phyloP scores from a whole-genome alignment of 64 coral and sea anemone species.

The Astreopora myriophthalma region DNA sequence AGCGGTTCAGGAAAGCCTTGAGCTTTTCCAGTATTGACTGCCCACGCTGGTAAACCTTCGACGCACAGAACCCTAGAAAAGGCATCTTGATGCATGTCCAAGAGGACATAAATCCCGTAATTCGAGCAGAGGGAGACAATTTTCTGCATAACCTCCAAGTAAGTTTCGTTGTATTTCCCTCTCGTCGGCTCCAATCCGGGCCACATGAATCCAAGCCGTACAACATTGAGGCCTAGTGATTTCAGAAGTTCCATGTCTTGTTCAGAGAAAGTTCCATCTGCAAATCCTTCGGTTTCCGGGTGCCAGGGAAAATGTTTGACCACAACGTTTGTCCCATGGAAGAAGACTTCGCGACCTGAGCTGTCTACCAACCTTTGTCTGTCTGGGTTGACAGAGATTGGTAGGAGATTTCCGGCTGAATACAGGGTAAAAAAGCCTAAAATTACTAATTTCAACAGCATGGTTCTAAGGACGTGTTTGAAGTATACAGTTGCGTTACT shows the following conservation, averaged over 20 bases:
- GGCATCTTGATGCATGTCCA: conserved; percentile 94
- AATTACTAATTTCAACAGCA: not conserved
- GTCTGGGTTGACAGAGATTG: conserved; percentile 71
- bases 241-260: conserved; percentile 90
- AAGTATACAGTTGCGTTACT: too few species aligned
- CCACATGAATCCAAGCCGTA: conserved; percentile 89
- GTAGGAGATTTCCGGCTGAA: conserved; percentile 5
- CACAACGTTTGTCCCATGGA: conserved; percentile 90
- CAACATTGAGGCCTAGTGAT: conserved; percentile 81
- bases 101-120: conserved; percentile 84
- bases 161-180: conserved; percentile 84
- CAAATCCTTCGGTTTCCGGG: conserved; percentile 78
- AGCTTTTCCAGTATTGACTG: conserved; percentile 69
- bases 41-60: conserved; percentile 89
- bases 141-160: conserved; percentile 73
- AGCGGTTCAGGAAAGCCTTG: conserved; percentile 78
- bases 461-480: not conserved
- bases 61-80: conserved; percentile 88
- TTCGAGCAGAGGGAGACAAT: conserved; percentile 74
- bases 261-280: conserved; percentile 75
- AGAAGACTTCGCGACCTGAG: conserved; percentile 77
- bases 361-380: conserved; percentile 71
- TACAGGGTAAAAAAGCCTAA: not conserved
- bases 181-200: conserved; percentile 75
- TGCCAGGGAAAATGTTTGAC: conserved; percentile 88